These are phyloP conservation scores for Crypturellus tataupa DNA, from an alignment of 2,797 vertebrate genomes.

Conservation along the genomic window DNA sequence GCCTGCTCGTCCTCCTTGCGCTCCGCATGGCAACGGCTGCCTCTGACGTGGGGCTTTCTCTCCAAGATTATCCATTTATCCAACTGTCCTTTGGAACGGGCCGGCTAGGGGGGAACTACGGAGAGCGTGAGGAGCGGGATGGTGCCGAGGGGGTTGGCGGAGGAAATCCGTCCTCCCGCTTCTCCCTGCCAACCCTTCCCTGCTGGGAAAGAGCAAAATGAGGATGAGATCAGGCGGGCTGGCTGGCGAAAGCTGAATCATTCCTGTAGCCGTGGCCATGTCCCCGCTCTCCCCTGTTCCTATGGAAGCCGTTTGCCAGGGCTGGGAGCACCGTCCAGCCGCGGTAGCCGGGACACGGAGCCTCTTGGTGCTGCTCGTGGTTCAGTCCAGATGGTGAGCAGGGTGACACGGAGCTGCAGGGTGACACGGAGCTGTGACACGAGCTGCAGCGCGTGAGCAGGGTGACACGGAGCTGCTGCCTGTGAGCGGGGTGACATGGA, in stretches of 20 bases:
- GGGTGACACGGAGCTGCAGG: too few species aligned
- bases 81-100: background rate
- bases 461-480: too few species aligned
- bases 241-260: conserved; percentile 38
- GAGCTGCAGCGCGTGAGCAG: too few species aligned
- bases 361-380: too few species aligned
- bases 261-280: background rate
- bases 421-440: too few species aligned
- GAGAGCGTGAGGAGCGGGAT: background rate
- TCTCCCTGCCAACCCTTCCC: conserved; percentile 34
- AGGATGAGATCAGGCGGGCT: conserved; percentile 59
- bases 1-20: background rate
- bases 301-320: background rate
- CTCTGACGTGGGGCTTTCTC: background rate
- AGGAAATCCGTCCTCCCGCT: conserved; percentile 63
- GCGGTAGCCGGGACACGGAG: background rate
- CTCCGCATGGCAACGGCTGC: background rate
- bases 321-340: background rate
- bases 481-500: too few species aligned
- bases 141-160: background rate
- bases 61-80: accelerated
- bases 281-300: background rate
- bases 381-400: too few species aligned
- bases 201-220: conserved; percentile 49
- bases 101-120: background rate